Evolutionary conservation across 1,140 invertebrate genomes (phyloP).

Genomic region (Tetranychus urticae): DNA sequence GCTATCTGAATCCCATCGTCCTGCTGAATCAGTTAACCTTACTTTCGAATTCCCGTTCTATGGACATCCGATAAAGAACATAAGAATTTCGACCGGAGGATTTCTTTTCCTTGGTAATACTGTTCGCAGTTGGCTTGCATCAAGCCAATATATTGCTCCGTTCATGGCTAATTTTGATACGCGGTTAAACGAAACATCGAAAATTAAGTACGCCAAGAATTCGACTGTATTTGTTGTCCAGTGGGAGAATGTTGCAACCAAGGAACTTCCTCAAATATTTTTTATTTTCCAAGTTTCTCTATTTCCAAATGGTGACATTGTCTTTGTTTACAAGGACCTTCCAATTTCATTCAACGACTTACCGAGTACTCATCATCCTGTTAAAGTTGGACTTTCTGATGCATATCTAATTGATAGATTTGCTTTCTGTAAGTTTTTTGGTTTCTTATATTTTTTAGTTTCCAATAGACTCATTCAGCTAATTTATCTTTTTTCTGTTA

Average conservation of each 20-base stretch:
- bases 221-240: conserved; percentile 67
- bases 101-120: conserved; percentile 78
- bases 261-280: conserved; percentile 29
- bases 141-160: conserved; percentile 93
- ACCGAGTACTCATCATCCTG: conserved; percentile 57
- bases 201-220: conserved; percentile 59
- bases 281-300: conserved; percentile 68
- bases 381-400: conserved; percentile 88
- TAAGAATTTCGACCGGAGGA: conserved; percentile 92
- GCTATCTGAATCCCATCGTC: conserved; percentile 54
- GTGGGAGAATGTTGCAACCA: conserved; percentile 68
- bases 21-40: conserved; percentile 55
- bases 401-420: conserved; percentile 79
- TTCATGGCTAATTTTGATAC: conserved; percentile 98
- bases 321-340: conserved; percentile 66
- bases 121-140: conserved; percentile 86
- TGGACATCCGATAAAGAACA: conserved; percentile 61
- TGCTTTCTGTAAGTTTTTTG: conserved; percentile 44
- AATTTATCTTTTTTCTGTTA: background rate
- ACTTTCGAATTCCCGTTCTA: conserved; percentile 84
- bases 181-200: conserved; percentile 42
- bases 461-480: background rate
- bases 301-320: conserved; percentile 62
- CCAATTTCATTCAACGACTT: conserved; percentile 48
- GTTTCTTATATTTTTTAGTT: background rate